Percentiles rank a stretch among this genome's conserved stretches.
phyloP scores from a whole-genome alignment of 2,797 vertebrate species.

The Buphagus erythrorhynchus region DNA sequence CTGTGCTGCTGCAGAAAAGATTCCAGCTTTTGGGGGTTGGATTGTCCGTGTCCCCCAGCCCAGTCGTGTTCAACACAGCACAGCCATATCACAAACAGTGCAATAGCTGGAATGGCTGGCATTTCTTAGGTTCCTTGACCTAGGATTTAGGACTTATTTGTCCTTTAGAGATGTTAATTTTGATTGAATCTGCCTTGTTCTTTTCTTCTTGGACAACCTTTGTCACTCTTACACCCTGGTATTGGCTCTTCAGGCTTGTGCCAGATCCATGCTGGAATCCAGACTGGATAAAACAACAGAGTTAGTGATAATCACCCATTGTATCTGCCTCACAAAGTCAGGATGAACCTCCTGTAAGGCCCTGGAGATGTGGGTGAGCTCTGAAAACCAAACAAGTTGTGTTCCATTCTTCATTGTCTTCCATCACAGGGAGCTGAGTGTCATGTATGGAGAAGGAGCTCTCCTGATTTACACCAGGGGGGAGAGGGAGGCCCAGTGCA shows the following conservation, averaged over 20 bases:
- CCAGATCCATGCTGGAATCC: neutral
- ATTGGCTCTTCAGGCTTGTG: neutral
- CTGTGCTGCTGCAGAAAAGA: neutral
- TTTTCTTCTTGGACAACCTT: neutral
- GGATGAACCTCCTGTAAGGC: neutral
- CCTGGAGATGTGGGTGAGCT: neutral
- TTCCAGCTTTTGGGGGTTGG: neutral
- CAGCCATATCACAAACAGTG: rapidly evolving
- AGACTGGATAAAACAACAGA: neutral
- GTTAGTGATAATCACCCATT: constrained; percentile 12
- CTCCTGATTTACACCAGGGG: neutral
- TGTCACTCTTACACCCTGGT: neutral
- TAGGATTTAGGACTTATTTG: neutral
- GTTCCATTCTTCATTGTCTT: neutral
- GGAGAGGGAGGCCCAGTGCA: neutral
- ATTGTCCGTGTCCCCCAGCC: neutral
- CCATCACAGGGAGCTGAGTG: neutral
- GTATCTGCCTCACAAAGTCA: neutral
- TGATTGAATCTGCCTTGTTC: neutral
- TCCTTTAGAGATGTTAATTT: neutral
- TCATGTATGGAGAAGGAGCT: neutral
- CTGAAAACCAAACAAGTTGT: neutral
- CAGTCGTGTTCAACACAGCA: rapidly evolving
- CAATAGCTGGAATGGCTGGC: rapidly evolving
- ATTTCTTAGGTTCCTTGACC: rapidly evolving